Conservation (phyloP, 2,113 vertebrate genomes). For the Podarcis muralis region DNA sequence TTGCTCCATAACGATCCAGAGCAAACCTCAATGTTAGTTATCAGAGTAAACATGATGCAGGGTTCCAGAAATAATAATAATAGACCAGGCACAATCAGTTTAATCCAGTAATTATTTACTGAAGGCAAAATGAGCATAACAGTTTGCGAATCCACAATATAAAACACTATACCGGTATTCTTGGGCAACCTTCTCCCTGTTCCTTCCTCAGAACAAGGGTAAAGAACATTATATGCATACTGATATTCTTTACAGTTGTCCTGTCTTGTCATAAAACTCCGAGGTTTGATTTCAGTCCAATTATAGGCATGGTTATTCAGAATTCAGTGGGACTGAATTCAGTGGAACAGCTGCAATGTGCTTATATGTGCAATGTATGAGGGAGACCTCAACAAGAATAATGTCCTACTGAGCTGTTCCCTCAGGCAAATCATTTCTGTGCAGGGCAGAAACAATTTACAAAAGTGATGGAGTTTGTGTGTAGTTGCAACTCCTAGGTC, state of each 20-base stretch:
- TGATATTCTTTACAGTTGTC: background rate
- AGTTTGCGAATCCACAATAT: background rate
- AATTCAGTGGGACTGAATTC: background rate
- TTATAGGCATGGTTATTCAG: background rate
- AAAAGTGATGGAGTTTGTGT: fast-evolving
- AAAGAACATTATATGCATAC: background rate
- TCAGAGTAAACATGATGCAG: no score
- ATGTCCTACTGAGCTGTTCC: background rate
- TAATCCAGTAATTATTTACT: no score
- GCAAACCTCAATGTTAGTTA: no score
- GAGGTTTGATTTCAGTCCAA: background rate
- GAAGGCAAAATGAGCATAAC: no score
- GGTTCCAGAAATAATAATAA: no score
- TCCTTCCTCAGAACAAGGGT: background rate
- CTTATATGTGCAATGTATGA: background rate
- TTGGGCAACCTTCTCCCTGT: background rate
- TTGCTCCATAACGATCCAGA: no score
- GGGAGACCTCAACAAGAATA: background rate
- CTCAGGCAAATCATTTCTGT: background rate
- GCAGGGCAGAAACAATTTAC: background rate
- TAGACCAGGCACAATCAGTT: no score
- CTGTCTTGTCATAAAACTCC: background rate
- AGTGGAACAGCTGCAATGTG: background rate
- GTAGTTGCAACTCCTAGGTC: fast-evolving
- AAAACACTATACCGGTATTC: background rate